Evolutionary conservation across 1,140 invertebrate genomes (phyloP).

Genomic region (Caenorhabditis remanei): DNA sequence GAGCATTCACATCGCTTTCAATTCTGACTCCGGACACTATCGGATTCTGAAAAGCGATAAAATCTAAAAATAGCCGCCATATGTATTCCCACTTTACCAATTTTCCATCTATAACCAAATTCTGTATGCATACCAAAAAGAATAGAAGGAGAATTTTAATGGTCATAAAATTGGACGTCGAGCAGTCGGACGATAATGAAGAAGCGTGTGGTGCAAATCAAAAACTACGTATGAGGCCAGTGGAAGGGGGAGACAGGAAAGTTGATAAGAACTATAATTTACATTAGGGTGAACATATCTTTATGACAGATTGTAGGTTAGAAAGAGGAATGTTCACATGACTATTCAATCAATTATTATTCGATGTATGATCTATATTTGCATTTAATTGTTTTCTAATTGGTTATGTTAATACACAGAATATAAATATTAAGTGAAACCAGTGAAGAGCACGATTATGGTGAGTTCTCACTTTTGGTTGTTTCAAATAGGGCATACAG

Average conservation of each 20-base stretch:
- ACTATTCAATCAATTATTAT: not conserved
- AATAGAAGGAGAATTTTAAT: constrained; percentile 26
- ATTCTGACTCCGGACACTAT: constrained; percentile 12
- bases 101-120: not conserved
- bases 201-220: not conserved
- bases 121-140: not conserved
- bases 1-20: constrained; percentile 22
- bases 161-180: not conserved
- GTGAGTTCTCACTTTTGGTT: no score
- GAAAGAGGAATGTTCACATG: not conserved
- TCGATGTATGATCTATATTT: not conserved
- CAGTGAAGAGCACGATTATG: no score
- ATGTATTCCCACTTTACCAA: not conserved
- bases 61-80: not conserved
- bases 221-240: constrained; percentile 7
- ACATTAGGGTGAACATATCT: not conserved
- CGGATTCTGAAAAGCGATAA: not conserved
- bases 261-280: constrained; percentile 25
- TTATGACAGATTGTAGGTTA: not conserved
- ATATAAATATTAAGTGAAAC: no score
- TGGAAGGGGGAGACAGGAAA: not conserved
- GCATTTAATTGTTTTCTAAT: not conserved
- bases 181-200: constrained; percentile 17
- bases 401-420: no score
- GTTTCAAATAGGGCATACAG: no score